Evolutionary conservation across 2,888 invertebrate genomes (phyloP), one percentile per base, ranked within the genome.

Genomic region (Epinotia nisella): DNA sequence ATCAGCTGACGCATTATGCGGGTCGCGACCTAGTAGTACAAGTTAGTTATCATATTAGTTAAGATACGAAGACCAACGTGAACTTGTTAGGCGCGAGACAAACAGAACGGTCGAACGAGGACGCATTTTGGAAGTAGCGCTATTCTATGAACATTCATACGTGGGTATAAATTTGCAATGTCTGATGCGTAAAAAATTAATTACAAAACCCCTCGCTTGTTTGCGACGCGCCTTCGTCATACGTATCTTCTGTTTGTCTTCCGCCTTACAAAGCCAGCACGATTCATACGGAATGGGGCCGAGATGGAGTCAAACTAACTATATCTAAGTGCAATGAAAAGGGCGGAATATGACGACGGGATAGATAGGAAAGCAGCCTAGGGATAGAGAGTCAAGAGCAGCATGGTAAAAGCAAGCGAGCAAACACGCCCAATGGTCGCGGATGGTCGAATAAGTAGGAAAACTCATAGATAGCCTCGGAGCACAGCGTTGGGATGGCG

Each of bases 1-100:
- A 99, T 99, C 89, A 99, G 95, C 88, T 98, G 97, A 85, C 98
- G 98, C 97, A 99, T 98, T 78, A 99, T 98, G 83, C 97, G 96
- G 49, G 99, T 98, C 78, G 99, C 99, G 86, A 98, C 97, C 97
- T 71, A 19, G 49, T 19, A 58, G 41, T 1, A 56, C 1, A 60
- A 17, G 53, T 55, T 29, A 29, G 17, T 35, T 55, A 19, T 69
- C 5, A 7, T 10, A 49, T 24, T 24, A 19, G 24, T 62, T 62
- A 41, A 41, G 41, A 2, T 61, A 21, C 7, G 2, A 21, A 9
- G 21, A 13, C 13, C 5, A 60, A 41, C 13, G 45, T 15, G 15
- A 45, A 15, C 45, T 15, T 15, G 13, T 7, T n/a, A 49, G n/a
- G 5, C 4, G 49, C n/a, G 15, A 45, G 45, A 45, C 4, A 45